Evolutionary conservation across 2,888 invertebrate species (phyloP), one percentile per base, ranked within the genome.

Genomic region (Pasiphila rectangulata): DNA sequence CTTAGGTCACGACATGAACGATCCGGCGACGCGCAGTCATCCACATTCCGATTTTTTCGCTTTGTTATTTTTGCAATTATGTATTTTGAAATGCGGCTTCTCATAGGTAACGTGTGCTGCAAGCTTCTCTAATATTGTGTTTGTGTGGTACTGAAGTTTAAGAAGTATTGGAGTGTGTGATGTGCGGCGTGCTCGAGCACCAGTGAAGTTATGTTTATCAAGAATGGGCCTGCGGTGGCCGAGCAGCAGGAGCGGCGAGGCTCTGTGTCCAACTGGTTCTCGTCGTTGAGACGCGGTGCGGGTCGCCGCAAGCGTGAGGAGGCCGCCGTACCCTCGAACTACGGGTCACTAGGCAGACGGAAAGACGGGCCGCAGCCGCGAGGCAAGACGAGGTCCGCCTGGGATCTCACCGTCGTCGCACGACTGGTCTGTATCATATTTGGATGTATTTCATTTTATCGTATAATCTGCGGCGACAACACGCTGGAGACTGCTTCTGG

Each of bases 251-350:
- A 92, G 74, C 90, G 92, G 62, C 92, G 92, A 56, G 92, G 92
- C 63, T 93, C 93, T 61, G 92, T 94, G 51, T 91, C 93, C 61
- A 94, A 93, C 78, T 95, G 95, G 95, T 95, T 95, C 80, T 94
- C 93, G 57, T 95, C 95, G 54, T 76, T 95, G 72, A 92, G 94
- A 64, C 91, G 95, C 57, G 76, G 91, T 79, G 76, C 66, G 40
- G 79, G 86, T 37, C 75, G 88, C 42, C 81, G 89, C 51, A 83
- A 85, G 65, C 83, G 86, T 34, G 85, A 88, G 59, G 84, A 87
- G 53, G 64, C 67, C 49, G 71, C 75, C 35, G 79, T 77, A 24
- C 82, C 86, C 5, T 53, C 81, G 9, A 75, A 75, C 61, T 90
- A 92, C 67, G 90, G 90, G 54, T 89, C 90, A 40, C 76, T 91